Percentiles rank a stretch among this genome's conserved stretches.
Evolutionary conservation across 2,113 vertebrate genomes (phyloP).

Genomic region (Fulmarus glacialis): DNA sequence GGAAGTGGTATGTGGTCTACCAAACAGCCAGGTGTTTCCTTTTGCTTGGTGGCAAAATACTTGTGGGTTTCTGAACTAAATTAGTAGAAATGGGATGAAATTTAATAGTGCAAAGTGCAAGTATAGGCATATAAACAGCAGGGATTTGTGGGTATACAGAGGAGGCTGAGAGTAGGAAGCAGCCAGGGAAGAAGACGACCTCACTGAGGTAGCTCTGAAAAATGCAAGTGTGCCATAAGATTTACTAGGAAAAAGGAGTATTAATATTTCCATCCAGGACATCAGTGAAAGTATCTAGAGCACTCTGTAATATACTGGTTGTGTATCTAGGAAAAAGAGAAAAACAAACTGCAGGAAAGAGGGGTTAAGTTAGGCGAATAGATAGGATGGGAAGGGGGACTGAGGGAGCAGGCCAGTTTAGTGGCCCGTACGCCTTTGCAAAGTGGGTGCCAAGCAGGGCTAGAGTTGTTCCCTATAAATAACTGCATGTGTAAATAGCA

Average conservation of each 20-base stretch:
- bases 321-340: neutral
- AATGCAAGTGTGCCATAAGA: neutral
- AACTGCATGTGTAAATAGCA: neutral
- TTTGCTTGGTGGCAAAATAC: neutral
- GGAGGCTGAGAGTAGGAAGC: neutral
- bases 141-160: neutral
- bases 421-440: rapidly evolving
- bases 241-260: neutral
- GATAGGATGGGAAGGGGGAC: neutral
- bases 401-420: neutral
- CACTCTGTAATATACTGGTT: neutral
- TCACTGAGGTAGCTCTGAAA: neutral
- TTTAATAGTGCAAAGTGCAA: neutral
- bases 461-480: neutral
- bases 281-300: neutral
- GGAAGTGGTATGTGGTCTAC: neutral
- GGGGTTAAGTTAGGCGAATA: neutral
- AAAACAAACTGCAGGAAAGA: neutral
- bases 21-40: neutral
- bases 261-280: neutral
- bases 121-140: neutral
- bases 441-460: neutral
- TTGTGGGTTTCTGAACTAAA: neutral
- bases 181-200: neutral
- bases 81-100: neutral